Evolutionary conservation across 1,140 invertebrate species (phyloP).

Genomic region (Caenorhabditis tropicalis): DNA sequence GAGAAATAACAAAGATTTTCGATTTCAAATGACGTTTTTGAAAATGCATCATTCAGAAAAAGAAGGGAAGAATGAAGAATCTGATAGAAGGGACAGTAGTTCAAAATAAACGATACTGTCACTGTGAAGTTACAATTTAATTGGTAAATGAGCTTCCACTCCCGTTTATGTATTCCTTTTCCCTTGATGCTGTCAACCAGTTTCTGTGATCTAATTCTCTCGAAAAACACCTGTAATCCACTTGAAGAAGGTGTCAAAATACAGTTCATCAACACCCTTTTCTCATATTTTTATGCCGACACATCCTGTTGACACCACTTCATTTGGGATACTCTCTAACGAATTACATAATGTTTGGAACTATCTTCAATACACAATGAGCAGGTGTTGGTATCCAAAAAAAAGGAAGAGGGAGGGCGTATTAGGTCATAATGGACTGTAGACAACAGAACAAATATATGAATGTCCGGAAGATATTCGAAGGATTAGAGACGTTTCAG

Average conservation of each 20-base stretch:
- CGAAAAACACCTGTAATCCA: conserved; percentile 12
- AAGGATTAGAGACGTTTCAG: not conserved
- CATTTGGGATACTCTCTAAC: not conserved
- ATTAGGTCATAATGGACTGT: conserved; percentile 34
- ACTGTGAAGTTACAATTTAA: too few relatives aligned
- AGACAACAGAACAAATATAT: not conserved
- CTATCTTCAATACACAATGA: not conserved
- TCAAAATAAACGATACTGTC: too few relatives aligned
- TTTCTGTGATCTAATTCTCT: not conserved
- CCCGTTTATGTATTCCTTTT: too few relatives aligned
- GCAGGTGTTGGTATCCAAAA: not conserved
- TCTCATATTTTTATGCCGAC: not conserved
- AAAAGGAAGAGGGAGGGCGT: not conserved
- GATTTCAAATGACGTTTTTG: not conserved
- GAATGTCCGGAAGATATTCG: not conserved
- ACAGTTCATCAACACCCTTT: not conserved
- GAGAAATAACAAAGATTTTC: not conserved
- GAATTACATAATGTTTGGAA: conserved; percentile 15
- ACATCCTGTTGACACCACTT: conserved; percentile 14
- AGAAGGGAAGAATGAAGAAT: not conserved
- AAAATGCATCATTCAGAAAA: not conserved
- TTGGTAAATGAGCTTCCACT: too few relatives aligned
- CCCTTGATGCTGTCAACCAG: too few relatives aligned
- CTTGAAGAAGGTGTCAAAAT: conserved; percentile 1
- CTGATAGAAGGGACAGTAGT: not conserved